Percentiles rank a stretch among this genome's conserved stretches.
phyloP scores from a whole-genome alignment of 2,113 vertebrate species.

The Leptosomus discolor region DNA sequence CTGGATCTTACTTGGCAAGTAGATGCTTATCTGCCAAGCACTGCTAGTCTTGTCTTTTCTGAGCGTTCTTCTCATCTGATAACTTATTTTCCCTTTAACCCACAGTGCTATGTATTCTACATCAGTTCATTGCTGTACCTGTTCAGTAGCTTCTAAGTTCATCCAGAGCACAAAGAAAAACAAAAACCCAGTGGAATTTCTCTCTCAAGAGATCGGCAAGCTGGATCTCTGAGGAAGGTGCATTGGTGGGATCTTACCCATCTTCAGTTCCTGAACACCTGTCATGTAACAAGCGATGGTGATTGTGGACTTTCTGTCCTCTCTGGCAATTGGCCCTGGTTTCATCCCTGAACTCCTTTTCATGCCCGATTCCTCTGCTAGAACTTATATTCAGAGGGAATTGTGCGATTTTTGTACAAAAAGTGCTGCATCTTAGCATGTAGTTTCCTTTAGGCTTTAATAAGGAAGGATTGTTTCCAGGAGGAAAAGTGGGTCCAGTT shows the following conservation, averaged over 20 bases:
- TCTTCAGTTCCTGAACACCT: not conserved
- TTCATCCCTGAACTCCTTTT: not conserved
- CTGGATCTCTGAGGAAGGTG: not conserved
- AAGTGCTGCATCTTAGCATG: not conserved
- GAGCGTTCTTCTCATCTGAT: not conserved
- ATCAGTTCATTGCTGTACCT: too few relatives aligned
- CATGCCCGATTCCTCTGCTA: not conserved
- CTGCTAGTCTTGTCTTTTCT: not conserved
- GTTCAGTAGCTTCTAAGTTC: not conserved
- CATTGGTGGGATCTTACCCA: too few relatives aligned
- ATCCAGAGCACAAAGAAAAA: not conserved
- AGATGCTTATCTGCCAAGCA: not conserved
- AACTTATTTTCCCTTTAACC: not conserved
- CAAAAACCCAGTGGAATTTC: not conserved
- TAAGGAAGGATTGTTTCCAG: not conserved
- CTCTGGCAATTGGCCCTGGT: accelerated
- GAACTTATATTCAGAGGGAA: not conserved
- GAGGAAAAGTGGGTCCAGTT: not conserved
- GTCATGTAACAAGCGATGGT: too few relatives aligned
- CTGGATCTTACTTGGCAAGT: not conserved
- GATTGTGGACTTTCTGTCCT: not conserved
- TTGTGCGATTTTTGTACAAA: accelerated
- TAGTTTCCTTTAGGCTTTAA: not conserved
- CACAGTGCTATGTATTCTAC: not conserved
- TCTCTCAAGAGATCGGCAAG: not conserved